Base-by-base conservation (phyloP, 2,888 invertebrate species). In the Notocelia uddmanniana region DNA sequence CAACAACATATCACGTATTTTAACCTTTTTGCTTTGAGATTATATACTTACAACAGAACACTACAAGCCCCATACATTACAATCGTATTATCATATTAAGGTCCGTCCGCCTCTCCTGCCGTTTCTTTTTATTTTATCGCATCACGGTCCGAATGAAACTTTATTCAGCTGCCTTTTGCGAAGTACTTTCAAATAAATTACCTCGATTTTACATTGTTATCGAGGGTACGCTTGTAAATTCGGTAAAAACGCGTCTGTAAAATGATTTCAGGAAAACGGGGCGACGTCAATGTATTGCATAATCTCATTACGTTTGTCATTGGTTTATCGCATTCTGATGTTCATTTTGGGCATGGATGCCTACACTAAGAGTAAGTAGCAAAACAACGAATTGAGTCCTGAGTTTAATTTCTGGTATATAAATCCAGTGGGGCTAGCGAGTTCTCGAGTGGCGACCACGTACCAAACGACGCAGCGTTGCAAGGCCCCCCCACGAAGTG, bases 131-230 rank as follows among this genome's bases (percentile, higher is more conserved):
- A 68, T 68, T 72, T 72, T 62, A 71, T 58, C 54, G 66, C 67
- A 55, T 72, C 60, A 68, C 54, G 67, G 72, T 72, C 55, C 62
- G 62, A 72, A 67, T 72, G 50, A 57, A 72, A 72, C 72, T 68
- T 54, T 71, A 68, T 62, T 50, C 71, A 55, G 45, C 50, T 41
- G 48, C 72, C 60, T 55, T 60, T 72, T 68, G 55, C 62, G 45
- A 67, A 37, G 62, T 62, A 55, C 54, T 72, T 68, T 59, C 34
- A 60, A 55, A 72, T 72, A 72, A 62, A 72, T 72, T 55, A 57
- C 67, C 60, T 62, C 60, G 19, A 67, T 72, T 72, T 72, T 72
- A 72, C 72, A 68, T 67, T 72, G 72, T 67, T 72, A 72, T 68
- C 41, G 67, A 62, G 60, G 67, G 67, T 66, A 55, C 34, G 48